Base-by-base conservation (phyloP, 1,140 invertebrate genomes). In the Belonocnema kinseyi region DNA sequence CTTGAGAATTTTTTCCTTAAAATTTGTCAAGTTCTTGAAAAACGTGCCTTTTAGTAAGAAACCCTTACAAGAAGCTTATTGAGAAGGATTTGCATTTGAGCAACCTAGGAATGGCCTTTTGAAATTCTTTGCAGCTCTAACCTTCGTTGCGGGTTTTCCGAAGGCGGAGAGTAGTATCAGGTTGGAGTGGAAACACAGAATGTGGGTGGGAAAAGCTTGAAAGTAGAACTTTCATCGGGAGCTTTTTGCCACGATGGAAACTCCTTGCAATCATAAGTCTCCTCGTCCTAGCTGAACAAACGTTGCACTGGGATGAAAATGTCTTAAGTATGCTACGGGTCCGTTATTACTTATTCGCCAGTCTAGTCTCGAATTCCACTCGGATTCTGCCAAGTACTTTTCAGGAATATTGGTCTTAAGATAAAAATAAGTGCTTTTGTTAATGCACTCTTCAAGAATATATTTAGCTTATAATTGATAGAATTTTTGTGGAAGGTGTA, bases 241-340 rank as follows among this genome's bases (percentile, higher is more conserved):
- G 81, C 81, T 86, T 87, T 85, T 85, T 81, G 84, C 81, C 77
- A 83, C 78, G 82, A 81, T 82, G 81, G 78, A 82, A 82, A 82
- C 78, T 82, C 77, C 52, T 53, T 78, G 82, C 80, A 85, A 85
- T 87, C 84, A 85, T 85, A 84, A 85, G 81, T 86, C 83, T 83
- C 82, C 82, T 83, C 82, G 78, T 77, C 75, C 80, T 80, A 81
- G 80, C 77, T 84, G 78, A 85, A 84, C 81, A 84, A 86, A 85
- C 80, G 78, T 76, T 80, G 72, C 80, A 76, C 61, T n/a, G 8
- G 26, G 78, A 82, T 81, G 76, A 80, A 80, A 85, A 84, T 79
- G 79, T 85, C 82, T 86, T 80, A 82, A 83, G 78, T 33, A 66
- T 66, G 61, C 61, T 82, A 78, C 82, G 79, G 79, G 77, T 75